These are phyloP conservation scores for Myripristis murdjan DNA, from an alignment of 2,797 vertebrate genomes.

Conservation along the genomic window DNA sequence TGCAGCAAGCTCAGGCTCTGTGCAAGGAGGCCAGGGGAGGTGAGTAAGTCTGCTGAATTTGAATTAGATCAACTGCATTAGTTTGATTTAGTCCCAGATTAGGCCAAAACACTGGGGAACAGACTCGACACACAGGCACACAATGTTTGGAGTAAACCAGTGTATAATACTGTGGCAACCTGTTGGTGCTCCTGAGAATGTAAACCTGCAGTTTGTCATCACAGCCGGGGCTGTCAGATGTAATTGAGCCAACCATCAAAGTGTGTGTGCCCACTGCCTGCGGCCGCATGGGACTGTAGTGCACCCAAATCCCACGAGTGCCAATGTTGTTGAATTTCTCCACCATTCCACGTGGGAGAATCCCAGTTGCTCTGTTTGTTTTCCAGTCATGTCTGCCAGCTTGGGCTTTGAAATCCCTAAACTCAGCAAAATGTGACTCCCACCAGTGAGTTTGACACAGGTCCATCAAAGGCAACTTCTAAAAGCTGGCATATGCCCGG, in stretches of 20 bases:
- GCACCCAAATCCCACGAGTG: slow-evolving; percentile 42
- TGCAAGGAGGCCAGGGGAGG: slow-evolving; percentile 81
- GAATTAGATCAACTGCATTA: background rate
- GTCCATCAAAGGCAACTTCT: slow-evolving; percentile 69
- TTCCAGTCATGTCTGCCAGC: slow-evolving; percentile 57
- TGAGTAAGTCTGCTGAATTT: slow-evolving; percentile 67
- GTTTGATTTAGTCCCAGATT: background rate
- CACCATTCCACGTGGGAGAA: slow-evolving; percentile 56
- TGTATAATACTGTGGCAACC: background rate
- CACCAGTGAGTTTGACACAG: slow-evolving; percentile 61
- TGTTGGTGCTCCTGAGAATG: background rate
- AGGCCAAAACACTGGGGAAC: background rate
- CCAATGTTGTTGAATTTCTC: slow-evolving; percentile 41
- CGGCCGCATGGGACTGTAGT: slow-evolving; percentile 28
- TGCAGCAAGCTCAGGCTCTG: slow-evolving; percentile 82
- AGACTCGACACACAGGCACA: background rate
- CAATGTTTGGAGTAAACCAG: background rate
- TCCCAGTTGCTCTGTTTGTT: slow-evolving; percentile 60
- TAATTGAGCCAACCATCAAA: slow-evolving; percentile 53
- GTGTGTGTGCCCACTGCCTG: slow-evolving; percentile 28
- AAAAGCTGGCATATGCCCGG: slow-evolving; percentile 53
- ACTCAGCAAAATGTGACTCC: slow-evolving; percentile 81
- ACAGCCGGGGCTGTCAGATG: slow-evolving; percentile 40
- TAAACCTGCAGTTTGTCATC: slow-evolving; percentile 31
- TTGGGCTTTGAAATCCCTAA: slow-evolving; percentile 63